Evolutionary conservation across 2,113 vertebrate genomes (phyloP).

Genomic region (Tiliqua scincoides): DNA sequence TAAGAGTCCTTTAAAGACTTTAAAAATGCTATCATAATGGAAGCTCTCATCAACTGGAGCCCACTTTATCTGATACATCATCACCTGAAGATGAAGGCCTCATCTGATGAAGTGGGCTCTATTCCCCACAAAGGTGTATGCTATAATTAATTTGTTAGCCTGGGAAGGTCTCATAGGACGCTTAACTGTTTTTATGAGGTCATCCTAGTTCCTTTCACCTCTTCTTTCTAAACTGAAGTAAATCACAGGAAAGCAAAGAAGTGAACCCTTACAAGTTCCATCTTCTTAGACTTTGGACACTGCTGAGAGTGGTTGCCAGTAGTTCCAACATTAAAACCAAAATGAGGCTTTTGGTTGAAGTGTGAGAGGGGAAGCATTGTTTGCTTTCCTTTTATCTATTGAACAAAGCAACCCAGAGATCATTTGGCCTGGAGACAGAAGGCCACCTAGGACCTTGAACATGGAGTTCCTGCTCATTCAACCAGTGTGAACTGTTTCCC

Average conservation of each 20-base stretch:
- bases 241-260: not conserved
- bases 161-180: too few species aligned
- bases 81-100: too few species aligned
- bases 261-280: not conserved
- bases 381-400: conserved; percentile 9
- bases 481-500: not conserved
- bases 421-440: not conserved
- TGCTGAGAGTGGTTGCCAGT: not conserved
- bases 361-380: not conserved
- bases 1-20: too few species aligned
- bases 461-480: not conserved
- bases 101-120: too few species aligned
- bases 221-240: not conserved
- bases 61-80: too few species aligned
- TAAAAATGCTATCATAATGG: too few species aligned
- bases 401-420: conserved; percentile 10
- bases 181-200: too few species aligned
- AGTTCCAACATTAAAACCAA: not conserved
- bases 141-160: too few species aligned
- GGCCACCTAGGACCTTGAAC: conserved; percentile 15
- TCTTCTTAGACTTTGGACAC: not conserved
- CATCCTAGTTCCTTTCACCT: not conserved
- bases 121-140: too few species aligned
- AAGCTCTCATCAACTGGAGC: too few species aligned
- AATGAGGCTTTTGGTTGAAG: not conserved